Conservation (phyloP, 2,888 invertebrate species). For the Dugesia japonica region DNA sequence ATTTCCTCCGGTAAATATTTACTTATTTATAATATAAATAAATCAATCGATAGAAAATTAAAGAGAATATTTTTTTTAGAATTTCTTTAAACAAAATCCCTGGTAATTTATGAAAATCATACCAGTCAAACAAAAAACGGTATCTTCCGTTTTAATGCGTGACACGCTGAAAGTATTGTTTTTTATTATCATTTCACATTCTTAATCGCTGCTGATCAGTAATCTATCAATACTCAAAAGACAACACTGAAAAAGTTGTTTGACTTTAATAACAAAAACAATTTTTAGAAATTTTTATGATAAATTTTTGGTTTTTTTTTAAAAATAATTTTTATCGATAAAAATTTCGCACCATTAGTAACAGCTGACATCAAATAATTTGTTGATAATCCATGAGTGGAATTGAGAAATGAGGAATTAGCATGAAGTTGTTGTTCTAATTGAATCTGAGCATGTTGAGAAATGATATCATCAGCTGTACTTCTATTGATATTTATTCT, state of each 20-base stretch:
- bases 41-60: too few relatives aligned
- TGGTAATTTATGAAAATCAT: neutral
- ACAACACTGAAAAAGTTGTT: neutral
- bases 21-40: too few relatives aligned
- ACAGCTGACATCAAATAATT: conserved; percentile 7
- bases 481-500: neutral
- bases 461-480: neutral
- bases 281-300: neutral
- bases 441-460: conserved; percentile 7
- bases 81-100: neutral
- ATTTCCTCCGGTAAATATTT: too few relatives aligned
- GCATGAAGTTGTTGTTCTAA: neutral
- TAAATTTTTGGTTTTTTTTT: too few relatives aligned
- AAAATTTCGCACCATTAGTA: neutral
- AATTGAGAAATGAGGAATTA: neutral
- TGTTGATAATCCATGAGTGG: neutral
- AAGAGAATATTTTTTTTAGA: neutral
- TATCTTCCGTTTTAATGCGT: conserved; percentile 20
- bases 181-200: neutral
- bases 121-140: conserved; percentile 20
- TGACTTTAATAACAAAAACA: neutral
- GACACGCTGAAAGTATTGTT: conserved; percentile 6
- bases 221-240: neutral
- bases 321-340: too few relatives aligned
- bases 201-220: conserved; percentile 5